These are phyloP conservation scores for Chiroxiphia lanceolata DNA, from an alignment of 2,797 vertebrate genomes.

Conservation along the genomic window DNA sequence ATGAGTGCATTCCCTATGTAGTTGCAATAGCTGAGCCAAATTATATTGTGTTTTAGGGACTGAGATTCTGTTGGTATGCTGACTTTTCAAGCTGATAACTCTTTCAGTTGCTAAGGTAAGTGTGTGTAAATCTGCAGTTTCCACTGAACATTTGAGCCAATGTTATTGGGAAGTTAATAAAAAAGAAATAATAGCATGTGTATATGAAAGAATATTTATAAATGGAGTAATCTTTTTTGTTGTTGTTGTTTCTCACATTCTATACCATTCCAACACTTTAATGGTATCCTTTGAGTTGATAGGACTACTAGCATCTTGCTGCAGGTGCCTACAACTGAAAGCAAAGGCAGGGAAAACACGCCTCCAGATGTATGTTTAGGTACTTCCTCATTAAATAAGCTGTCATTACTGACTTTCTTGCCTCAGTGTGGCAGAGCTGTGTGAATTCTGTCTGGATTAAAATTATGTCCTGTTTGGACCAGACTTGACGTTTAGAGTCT, in stretches of 20 bases:
- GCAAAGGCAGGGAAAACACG: not conserved
- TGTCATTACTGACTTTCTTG: not conserved
- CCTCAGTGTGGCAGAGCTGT: not conserved
- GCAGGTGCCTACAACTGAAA: not conserved
- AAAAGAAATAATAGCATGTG: not conserved
- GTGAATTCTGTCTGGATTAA: not conserved
- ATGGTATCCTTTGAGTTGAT: not conserved
- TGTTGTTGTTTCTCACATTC: not conserved
- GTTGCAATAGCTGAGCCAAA: not conserved
- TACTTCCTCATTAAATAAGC: not conserved
- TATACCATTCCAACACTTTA: not conserved
- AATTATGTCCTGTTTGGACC: not conserved
- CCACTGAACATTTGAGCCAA: not conserved
- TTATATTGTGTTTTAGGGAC: constrained; percentile 7
- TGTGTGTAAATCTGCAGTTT: not conserved
- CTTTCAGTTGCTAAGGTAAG: not conserved
- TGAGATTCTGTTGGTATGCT: constrained; percentile 7
- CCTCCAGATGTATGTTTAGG: not conserved
- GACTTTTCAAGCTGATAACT: constrained; percentile 5
- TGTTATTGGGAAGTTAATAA: not conserved
- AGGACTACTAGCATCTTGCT: not conserved
- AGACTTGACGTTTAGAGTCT: not conserved
- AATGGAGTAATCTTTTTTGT: not conserved
- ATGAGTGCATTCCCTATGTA: not conserved
- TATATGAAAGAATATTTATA: not conserved